phyloP scores from a whole-genome alignment of 1,140 invertebrate genomes.

The Pogonus chalceus region DNA sequence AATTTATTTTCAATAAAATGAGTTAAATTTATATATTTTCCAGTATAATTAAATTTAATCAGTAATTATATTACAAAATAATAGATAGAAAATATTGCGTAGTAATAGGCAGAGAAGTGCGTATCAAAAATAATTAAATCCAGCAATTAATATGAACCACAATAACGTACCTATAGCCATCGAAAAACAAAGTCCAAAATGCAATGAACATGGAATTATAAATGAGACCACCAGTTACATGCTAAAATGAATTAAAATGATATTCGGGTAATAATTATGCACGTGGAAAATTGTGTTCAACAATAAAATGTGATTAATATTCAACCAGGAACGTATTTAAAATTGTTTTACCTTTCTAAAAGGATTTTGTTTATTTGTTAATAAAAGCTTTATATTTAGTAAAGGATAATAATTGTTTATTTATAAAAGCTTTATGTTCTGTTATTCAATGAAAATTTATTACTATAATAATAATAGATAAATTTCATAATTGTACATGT shows the following conservation, averaged over 20 bases:
- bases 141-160: not conserved
- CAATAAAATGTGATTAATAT: not conserved
- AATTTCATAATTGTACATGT: too few species aligned
- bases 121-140: constrained; percentile 3
- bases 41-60: not conserved
- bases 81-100: not conserved
- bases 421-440: too few species aligned
- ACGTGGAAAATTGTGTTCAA: not conserved
- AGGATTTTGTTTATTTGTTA: too few species aligned
- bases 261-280: not conserved
- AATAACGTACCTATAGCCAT: not conserved
- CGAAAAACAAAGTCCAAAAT: not conserved
- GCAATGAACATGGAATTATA: not conserved
- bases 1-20: too few species aligned
- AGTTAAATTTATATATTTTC: too few species aligned
- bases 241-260: not conserved
- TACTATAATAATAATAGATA: too few species aligned
- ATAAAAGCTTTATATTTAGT: too few species aligned
- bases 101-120: too few species aligned
- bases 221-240: not conserved
- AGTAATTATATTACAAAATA: not conserved
- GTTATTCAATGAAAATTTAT: too few species aligned
- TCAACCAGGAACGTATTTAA: too few species aligned
- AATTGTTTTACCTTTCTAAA: too few species aligned
- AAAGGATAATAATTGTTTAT: too few species aligned